Base-by-base conservation (phyloP, 2,797 vertebrate species). In the Hephaestus fuliginosus region DNA sequence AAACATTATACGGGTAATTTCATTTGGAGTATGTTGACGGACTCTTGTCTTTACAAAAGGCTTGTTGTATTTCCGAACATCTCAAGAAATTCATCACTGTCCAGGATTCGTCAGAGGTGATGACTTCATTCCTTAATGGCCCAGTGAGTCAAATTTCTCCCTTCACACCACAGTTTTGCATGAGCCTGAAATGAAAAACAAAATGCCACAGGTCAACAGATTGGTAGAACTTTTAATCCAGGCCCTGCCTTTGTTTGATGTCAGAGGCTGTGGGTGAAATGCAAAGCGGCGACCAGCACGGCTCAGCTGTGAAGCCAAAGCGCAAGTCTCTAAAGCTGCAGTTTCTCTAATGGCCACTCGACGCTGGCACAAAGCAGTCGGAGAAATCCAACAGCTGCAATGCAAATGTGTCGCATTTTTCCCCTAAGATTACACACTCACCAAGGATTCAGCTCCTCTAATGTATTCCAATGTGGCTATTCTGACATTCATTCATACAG, bases 211-310 rank as follows among this genome's bases (percentile, higher is more conserved):
- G 66, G 43, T 41, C 33, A 43, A 74, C 48, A 69, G 69, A 79
- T 74, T 48, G 76, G 41, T 73, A 71, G 63, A 82, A 57, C 49
- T 75, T 48, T 65, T 62, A 85, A 81, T 82, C 64, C 9, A 2
- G 44, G 61, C 61, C 15, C 64, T 53, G 64, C 70, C 33, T 82
- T 33, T 25, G 63, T 70, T 76, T 75, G 65, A 55, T 67, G 74
- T 76, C 69, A 51, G 74, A 81, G 66, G 65, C 74, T 64, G 43
- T 63, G 36, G 78, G 73, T 86, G 65, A 72, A 57, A 80, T 80
- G 48, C 64, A 83, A 81, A 83, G 52, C 56, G 41, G 58, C 53
- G 67, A 58, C 64, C 43, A 56, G 68, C 60, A 61, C 13, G 3
- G 22, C 71, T 81, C 68, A 28, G 65, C 49, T 68, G 18, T 33